phyloP scores from a whole-genome alignment of 92 coral and sea anemone genomes.

The Porites rus region DNA sequence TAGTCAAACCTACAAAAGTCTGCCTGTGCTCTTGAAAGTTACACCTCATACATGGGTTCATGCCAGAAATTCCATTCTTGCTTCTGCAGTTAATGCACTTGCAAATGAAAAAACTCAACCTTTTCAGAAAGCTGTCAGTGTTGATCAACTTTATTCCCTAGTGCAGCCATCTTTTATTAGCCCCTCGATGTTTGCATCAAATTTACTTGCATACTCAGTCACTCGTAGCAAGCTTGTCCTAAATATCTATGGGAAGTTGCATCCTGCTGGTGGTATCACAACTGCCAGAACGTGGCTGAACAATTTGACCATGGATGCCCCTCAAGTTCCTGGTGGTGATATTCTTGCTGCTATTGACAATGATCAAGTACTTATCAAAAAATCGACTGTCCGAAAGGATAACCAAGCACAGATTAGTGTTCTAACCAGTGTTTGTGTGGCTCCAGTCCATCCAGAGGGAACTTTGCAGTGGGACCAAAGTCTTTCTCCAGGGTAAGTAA shows the following conservation, averaged over 20 bases:
- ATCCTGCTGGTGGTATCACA: slow-evolving; percentile 28
- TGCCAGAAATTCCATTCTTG: not conserved
- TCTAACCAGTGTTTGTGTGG: slow-evolving; percentile 48
- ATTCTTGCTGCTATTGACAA: slow-evolving; percentile 42
- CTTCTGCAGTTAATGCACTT: slow-evolving; percentile 14
- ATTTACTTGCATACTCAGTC: slow-evolving; percentile 28
- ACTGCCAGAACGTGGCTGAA: slow-evolving; percentile 27
- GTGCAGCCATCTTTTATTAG: slow-evolving; percentile 18
- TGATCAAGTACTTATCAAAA: slow-evolving; percentile 49
- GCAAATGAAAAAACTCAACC: not conserved
- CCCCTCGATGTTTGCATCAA: slow-evolving; percentile 20
- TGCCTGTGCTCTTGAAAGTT: not conserved
- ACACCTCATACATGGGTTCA: not conserved
- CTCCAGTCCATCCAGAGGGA: slow-evolving; percentile 26
- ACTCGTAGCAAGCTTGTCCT: slow-evolving; percentile 1
- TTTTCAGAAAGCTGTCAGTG: not conserved
- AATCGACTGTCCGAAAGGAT: slow-evolving; percentile 48
- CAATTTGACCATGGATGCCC: slow-evolving; percentile 29
- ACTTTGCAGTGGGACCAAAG: slow-evolving; percentile 12
- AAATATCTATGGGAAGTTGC: slow-evolving; percentile 1
- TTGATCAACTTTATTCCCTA: slow-evolving; percentile 25
- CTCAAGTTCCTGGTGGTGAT: slow-evolving; percentile 39
- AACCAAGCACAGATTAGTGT: slow-evolving; percentile 55
- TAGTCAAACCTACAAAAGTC: slow-evolving; percentile 7
- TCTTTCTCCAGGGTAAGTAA: slow-evolving; percentile 51